Conservation (phyloP, 2,888 invertebrate species). For the Odontothrips loti region DNA sequence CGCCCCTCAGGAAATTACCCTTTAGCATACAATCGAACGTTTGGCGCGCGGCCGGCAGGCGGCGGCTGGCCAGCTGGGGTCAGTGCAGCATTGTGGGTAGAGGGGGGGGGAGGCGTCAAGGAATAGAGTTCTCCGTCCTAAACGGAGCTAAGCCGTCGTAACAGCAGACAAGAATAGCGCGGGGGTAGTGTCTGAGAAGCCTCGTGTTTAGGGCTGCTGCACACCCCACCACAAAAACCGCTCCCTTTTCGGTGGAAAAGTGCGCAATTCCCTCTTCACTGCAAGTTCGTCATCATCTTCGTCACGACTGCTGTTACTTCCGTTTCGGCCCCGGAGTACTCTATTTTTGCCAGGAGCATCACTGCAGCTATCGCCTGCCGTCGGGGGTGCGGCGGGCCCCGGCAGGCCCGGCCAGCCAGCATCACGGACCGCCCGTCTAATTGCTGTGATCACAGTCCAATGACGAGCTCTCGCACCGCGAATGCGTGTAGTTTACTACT, state of each 20-base stretch:
- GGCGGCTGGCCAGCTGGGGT: background rate
- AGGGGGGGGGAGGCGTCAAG: background rate
- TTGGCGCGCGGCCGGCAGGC: background rate
- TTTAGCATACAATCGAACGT: slow-evolving; percentile 6
- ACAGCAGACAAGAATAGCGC: background rate
- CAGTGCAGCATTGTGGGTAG: background rate
- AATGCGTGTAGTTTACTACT: too few species aligned
- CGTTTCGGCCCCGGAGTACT: background rate
- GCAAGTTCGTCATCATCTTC: too few species aligned
- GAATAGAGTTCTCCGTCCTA: too few species aligned
- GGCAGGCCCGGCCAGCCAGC: background rate
- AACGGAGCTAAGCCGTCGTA: background rate
- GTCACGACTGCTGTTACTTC: too few species aligned
- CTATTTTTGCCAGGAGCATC: too few species aligned
- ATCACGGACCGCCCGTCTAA: background rate
- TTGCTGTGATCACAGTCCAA: background rate
- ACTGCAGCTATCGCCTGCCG: too few species aligned
- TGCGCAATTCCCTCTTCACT: too few species aligned
- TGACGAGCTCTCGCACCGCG: background rate
- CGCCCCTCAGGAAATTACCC: background rate
- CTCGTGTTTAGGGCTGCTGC: background rate
- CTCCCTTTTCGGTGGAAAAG: too few species aligned
- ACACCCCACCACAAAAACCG: too few species aligned
- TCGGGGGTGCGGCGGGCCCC: background rate
- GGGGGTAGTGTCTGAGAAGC: background rate